Percentiles rank a stretch among this genome's conserved stretches.
These are phyloP conservation scores for Hystrix cristata DNA, from an alignment of 2,113 vertebrate genomes.

Conservation along the genomic window DNA sequence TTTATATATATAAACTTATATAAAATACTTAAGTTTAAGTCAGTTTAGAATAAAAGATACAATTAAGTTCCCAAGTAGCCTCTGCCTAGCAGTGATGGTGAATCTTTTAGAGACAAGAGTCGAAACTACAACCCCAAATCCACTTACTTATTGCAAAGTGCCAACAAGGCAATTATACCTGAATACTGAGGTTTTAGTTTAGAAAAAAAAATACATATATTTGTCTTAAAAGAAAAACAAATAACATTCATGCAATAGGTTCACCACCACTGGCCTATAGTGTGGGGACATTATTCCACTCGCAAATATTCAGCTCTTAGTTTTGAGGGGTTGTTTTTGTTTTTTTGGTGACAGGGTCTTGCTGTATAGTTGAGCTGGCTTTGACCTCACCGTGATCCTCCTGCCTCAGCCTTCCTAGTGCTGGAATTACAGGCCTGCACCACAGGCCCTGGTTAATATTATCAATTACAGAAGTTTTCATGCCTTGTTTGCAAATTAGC, in stretches of 20 bases:
- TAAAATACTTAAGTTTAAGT: too few relatives aligned
- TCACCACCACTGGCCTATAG: neutral
- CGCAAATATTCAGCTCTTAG: neutral
- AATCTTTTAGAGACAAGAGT: too few relatives aligned
- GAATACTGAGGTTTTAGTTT: too few relatives aligned
- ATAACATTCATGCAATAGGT: neutral
- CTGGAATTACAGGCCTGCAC: neutral
- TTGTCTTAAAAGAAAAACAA: too few relatives aligned
- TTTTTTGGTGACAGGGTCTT: neutral
- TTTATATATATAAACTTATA: too few relatives aligned
- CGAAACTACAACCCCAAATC: too few relatives aligned
- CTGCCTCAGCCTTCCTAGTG: neutral
- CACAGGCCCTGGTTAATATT: neutral
- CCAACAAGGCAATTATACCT: too few relatives aligned
- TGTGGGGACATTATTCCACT: neutral
- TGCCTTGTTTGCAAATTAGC: conserved; percentile 35
- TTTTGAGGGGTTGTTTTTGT: neutral
- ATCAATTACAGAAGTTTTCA: conserved; percentile 7
- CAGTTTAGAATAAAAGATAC: too few relatives aligned
- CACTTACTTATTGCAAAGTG: too few relatives aligned
- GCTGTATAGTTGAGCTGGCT: neutral
- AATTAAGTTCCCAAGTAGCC: too few relatives aligned
- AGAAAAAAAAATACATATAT: too few relatives aligned
- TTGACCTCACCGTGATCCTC: neutral
- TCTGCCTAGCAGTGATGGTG: too few relatives aligned